Percentiles rank a stretch among this genome's conserved stretches.
Conservation (phyloP, 2,888 invertebrate genomes). For the Mystacides longicornis region DNA sequence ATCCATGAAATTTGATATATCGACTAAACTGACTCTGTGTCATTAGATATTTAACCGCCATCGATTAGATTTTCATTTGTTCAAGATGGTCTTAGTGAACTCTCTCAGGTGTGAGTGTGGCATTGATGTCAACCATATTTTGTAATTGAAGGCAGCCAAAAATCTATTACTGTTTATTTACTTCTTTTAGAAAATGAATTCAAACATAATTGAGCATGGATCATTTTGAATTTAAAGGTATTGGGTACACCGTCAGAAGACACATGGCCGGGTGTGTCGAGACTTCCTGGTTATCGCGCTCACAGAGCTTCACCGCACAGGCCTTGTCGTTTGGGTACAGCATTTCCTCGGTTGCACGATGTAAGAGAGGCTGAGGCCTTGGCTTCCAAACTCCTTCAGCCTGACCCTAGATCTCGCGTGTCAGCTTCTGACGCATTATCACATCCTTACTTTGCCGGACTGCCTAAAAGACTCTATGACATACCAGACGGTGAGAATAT, state of each 20-base stretch:
- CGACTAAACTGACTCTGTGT: too few species aligned
- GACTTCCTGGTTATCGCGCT: slow-evolving; percentile 77
- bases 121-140: too few species aligned
- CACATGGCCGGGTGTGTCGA: slow-evolving; percentile 86
- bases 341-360: slow-evolving; percentile 86
- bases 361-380: slow-evolving; percentile 82
- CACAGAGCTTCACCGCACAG: slow-evolving; percentile 64
- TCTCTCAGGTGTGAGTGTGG: too few species aligned
- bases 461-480: slow-evolving; percentile 84
- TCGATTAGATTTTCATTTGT: too few species aligned
- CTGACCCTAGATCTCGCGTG: slow-evolving; percentile 80
- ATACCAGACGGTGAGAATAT: slow-evolving; percentile 78
- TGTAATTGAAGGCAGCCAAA: too few species aligned
- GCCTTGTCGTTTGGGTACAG: slow-evolving; percentile 68
- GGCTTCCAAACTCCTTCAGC: slow-evolving; percentile 75
- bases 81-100: too few species aligned
- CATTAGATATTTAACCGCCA: too few species aligned
- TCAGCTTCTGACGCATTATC: slow-evolving; percentile 80
- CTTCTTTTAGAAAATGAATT: too few species aligned
- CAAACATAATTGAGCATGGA: too few species aligned
- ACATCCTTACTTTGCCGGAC: slow-evolving; percentile 84
- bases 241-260: slow-evolving; percentile 93
- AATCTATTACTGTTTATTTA: too few species aligned
- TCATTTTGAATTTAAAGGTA: too few species aligned
- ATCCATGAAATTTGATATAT: too few species aligned